Evolutionary conservation across 2,797 vertebrate genomes (phyloP).

Genomic region (Parotocinclus haroldoi): DNA sequence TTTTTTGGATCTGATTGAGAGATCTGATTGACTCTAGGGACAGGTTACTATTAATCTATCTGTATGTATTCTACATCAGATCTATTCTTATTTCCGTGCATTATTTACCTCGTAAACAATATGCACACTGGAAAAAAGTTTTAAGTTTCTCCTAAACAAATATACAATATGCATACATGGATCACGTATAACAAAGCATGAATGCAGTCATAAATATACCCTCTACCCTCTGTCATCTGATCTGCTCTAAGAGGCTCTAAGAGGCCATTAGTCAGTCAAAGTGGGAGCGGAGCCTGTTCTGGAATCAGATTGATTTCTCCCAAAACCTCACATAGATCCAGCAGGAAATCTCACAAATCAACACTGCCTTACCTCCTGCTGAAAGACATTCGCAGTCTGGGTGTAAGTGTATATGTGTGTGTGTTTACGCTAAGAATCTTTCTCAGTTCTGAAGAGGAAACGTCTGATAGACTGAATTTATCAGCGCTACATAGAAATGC

Average conservation of each 20-base stretch:
- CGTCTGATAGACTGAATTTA: conserved; percentile 6
- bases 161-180: neutral
- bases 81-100: too few relatives aligned
- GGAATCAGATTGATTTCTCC: conserved; percentile 49
- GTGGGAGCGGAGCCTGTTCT: conserved; percentile 38
- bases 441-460: conserved; percentile 5
- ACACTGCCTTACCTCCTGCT: conserved; percentile 42
- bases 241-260: conserved; percentile 40
- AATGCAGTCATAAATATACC: conserved; percentile 9
- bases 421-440: conserved; percentile 15
- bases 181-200: conserved; percentile 11
- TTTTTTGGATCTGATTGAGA: conserved; percentile 11
- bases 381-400: conserved; percentile 32
- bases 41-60: too few relatives aligned
- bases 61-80: too few relatives aligned
- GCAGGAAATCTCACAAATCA: conserved; percentile 50
- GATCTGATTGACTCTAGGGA: too few relatives aligned
- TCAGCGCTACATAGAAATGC: neutral
- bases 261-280: conserved; percentile 45
- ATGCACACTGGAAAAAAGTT: too few relatives aligned
- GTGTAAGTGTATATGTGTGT: conserved; percentile 5
- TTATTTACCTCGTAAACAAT: too few relatives aligned
- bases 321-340: conserved; percentile 45
- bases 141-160: neutral
- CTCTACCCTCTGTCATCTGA: conserved; percentile 31